Conservation (phyloP, 2,888 invertebrate species). For the Theristus sp. region DNA sequence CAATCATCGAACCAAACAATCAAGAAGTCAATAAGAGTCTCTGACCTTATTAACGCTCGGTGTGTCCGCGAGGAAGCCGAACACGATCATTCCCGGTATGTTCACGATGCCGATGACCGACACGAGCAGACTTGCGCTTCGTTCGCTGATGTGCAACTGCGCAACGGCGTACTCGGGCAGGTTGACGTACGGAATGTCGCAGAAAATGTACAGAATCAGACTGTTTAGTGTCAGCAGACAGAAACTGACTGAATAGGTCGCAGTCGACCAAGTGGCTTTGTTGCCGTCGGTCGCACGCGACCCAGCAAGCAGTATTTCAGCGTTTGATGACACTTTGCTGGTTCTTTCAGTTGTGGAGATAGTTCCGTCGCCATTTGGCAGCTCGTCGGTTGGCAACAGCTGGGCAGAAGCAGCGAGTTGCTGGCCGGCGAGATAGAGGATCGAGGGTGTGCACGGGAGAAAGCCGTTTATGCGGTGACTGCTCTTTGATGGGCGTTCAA, state of each 20-base stretch:
- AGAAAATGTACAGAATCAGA: conserved; percentile 68
- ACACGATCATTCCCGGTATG: conserved; percentile 65
- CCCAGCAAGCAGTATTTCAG: no score
- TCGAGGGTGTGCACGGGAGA: no score
- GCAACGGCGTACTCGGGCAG: conserved; percentile 59
- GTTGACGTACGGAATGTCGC: conserved; percentile 70
- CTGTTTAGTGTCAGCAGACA: conserved; percentile 34
- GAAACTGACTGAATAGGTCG: background rate
- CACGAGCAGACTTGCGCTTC: conserved; percentile 52
- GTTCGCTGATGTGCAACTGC: conserved; percentile 21
- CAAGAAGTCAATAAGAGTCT: background rate
- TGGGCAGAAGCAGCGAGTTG: no score
- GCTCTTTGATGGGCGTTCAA: no score
- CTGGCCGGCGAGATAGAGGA: no score
- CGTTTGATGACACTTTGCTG: no score
- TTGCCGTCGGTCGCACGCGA: background rate
- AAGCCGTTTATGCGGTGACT: no score
- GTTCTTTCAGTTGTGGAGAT: no score
- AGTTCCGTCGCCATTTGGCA: no score
- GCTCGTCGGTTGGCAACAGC: no score
- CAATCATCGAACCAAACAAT: no score
- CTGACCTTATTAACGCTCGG: conserved; percentile 31
- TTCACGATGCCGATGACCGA: conserved; percentile 72
- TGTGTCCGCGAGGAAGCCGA: conserved; percentile 74
- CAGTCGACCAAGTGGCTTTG: background rate